A percentile compares a stretch with the other conserved stretches of the same genome.
Conservation (phyloP, 2,888 invertebrate species). For the Macropis europaea region DNA sequence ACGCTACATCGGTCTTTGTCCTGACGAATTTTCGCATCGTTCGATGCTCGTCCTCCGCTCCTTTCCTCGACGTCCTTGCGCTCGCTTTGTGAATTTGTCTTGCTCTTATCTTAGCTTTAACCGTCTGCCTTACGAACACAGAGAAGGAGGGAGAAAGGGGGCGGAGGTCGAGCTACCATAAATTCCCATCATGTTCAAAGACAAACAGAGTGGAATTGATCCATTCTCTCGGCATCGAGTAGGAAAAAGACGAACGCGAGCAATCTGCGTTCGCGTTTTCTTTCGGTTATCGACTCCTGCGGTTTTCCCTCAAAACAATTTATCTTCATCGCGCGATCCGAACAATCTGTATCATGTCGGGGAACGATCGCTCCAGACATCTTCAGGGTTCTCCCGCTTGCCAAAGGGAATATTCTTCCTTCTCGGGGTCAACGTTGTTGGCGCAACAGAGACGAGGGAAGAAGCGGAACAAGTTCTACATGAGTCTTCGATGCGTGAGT, state of each 20-base stretch:
- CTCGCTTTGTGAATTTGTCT: slow-evolving; percentile 59
- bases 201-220: slow-evolving; percentile 69
- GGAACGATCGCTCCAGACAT: slow-evolving; percentile 19
- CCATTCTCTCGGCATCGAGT: slow-evolving; percentile 53
- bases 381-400: too few relatives aligned
- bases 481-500: too few relatives aligned
- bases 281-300: slow-evolving; percentile 25
- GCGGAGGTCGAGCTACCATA: slow-evolving; percentile 48
- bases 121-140: slow-evolving; percentile 49
- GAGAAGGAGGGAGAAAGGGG: slow-evolving; percentile 12
- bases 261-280: slow-evolving; percentile 31
- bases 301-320: slow-evolving; percentile 34
- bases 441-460: too few relatives aligned
- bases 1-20: slow-evolving; percentile 54
- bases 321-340: slow-evolving; percentile 35
- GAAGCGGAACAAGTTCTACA: too few relatives aligned
- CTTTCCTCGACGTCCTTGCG: background rate
- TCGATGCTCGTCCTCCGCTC: slow-evolving; percentile 14
- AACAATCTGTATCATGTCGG: slow-evolving; percentile 9
- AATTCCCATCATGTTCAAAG: slow-evolving; percentile 64
- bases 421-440: too few relatives aligned
- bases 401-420: too few relatives aligned
- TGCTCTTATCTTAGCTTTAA: slow-evolving; percentile 57
- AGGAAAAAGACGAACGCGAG: background rate
- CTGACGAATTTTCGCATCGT: slow-evolving; percentile 57